A percentile compares a stretch with the other conserved stretches of the same genome.
Conservation (phyloP, 2,888 invertebrate species). For the Cancer borealis region DNA sequence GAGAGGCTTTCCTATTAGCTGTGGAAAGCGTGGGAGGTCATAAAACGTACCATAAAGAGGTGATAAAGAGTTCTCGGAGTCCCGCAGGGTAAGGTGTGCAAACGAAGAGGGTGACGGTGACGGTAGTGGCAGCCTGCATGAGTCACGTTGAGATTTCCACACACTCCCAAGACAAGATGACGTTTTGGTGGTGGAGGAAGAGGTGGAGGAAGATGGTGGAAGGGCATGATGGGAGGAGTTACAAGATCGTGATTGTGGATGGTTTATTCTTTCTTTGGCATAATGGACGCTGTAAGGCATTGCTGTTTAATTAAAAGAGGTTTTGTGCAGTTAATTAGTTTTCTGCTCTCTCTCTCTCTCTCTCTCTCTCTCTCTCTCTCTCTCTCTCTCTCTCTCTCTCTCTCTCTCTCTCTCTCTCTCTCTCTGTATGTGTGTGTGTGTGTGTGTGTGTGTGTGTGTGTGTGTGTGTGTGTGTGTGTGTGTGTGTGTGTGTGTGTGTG, state of each 20-base stretch:
- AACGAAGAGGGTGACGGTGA: not conserved
- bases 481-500: constrained; percentile 1
- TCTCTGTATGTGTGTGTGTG: constrained; percentile 4
- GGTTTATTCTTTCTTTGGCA: not conserved
- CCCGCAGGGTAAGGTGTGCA: not conserved
- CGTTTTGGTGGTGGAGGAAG: not conserved
- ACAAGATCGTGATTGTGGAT: not conserved
- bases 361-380: not conserved
- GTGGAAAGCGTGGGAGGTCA: too few species aligned
- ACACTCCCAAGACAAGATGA: not conserved
- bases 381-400: constrained; percentile 5
- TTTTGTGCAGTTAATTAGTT: not conserved
- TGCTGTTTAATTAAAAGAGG: not conserved
- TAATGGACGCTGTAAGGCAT: too few species aligned
- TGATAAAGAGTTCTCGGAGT: too few species aligned
- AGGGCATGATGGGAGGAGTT: not conserved
- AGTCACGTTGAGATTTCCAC: not conserved
- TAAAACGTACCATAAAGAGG: too few species aligned
- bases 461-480: not conserved
- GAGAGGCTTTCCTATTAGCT: too few species aligned
- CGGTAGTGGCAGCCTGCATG: not conserved
- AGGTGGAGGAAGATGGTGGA: not conserved
- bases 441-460: not conserved
- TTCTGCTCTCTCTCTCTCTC: not conserved
- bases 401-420: constrained; percentile 21